Conservation (phyloP, 1,140 invertebrate genomes). For the Saccostrea echinata region DNA sequence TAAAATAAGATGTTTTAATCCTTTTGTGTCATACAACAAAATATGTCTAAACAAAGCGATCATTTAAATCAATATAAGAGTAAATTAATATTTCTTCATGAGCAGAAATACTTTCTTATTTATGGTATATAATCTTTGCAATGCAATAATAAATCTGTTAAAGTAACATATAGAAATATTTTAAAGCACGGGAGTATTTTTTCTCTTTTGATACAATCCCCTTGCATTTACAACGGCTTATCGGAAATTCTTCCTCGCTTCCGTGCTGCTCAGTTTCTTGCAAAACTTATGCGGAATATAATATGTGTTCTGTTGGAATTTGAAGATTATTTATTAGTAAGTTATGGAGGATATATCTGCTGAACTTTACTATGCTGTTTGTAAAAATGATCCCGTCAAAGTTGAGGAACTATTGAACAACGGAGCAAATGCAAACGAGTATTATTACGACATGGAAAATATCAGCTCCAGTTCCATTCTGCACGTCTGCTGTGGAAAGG, state of each 20-base stretch:
- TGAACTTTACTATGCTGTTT: constrained; percentile 56
- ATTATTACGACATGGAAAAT: constrained; percentile 53
- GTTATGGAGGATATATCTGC: constrained; percentile 33
- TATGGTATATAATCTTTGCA: no score
- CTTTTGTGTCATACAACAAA: no score
- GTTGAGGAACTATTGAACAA: constrained; percentile 45
- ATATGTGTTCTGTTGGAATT: neutral
- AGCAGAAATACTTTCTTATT: no score
- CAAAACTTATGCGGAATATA: neutral
- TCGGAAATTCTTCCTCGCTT: neutral
- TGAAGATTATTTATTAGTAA: neutral
- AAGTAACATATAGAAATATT: no score
- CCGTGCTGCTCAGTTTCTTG: neutral
- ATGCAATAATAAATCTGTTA: no score
- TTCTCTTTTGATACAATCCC: neutral
- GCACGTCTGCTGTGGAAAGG: constrained; percentile 62
- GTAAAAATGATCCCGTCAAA: constrained; percentile 13
- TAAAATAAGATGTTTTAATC: no score
- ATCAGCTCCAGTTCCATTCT: constrained; percentile 55
- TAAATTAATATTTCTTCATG: no score
- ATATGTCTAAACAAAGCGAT: no score
- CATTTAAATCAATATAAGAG: no score
- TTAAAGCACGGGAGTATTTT: neutral
- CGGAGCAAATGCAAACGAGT: constrained; percentile 54
- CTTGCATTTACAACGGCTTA: neutral